A percentile compares a stretch with the other conserved stretches of the same genome.
Evolutionary conservation across 2,113 vertebrate species (phyloP).

Genomic region (Numida meleagris): DNA sequence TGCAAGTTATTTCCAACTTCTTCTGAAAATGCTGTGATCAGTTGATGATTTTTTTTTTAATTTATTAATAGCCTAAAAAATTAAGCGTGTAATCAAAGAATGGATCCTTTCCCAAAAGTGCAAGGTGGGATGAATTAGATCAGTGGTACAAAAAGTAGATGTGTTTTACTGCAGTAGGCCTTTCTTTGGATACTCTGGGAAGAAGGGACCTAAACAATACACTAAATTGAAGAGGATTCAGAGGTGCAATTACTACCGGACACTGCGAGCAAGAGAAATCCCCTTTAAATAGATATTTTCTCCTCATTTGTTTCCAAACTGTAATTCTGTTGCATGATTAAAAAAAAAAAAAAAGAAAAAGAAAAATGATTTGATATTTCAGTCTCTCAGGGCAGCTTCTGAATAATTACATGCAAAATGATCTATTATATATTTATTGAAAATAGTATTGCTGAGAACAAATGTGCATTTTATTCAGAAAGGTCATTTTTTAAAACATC

Average conservation of each 20-base stretch:
- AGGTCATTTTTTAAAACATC: conserved; percentile 62
- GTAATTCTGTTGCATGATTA: conserved; percentile 11
- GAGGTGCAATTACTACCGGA: conserved; percentile 30
- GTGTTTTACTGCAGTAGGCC: conserved; percentile 48
- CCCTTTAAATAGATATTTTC: conserved; percentile 8
- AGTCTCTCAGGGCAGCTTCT: conserved; percentile 7
- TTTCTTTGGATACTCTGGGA: conserved; percentile 47
- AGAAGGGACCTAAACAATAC: conserved; percentile 52
- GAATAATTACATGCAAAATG: conserved; percentile 41
- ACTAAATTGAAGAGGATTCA: conserved; percentile 59
- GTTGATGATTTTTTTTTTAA: conserved; percentile 50
- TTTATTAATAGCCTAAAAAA: conserved; percentile 70
- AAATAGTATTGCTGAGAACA: conserved; percentile 18
- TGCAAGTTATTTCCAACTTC: conserved; percentile 65
- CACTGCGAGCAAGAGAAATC: conserved; percentile 31
- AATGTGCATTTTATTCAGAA: conserved; percentile 39
- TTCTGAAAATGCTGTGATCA: conserved; percentile 36
- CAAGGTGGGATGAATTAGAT: conserved; percentile 54
- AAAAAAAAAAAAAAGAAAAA: not conserved
- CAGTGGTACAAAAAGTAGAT: conserved; percentile 58
- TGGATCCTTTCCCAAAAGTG: conserved; percentile 57
- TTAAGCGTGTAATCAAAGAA: conserved; percentile 65
- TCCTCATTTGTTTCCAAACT: conserved; percentile 47
- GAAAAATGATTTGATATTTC: conserved; percentile 4
- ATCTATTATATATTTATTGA: conserved; percentile 46